phyloP scores from a whole-genome alignment of 2,797 vertebrate species.

The Alosa sapidissima region DNA sequence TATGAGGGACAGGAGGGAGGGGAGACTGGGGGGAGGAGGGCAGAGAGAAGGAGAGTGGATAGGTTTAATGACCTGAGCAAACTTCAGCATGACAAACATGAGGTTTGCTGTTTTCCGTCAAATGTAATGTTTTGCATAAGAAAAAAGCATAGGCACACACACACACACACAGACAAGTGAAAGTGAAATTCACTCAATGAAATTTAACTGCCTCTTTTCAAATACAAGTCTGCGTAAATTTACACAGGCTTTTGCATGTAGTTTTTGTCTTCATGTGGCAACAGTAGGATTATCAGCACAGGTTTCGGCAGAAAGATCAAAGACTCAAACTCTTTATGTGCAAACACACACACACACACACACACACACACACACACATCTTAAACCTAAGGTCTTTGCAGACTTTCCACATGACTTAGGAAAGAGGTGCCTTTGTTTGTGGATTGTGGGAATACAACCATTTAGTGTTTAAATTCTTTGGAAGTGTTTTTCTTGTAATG shows the following conservation, averaged over 20 bases:
- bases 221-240: background rate
- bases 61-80: conserved; percentile 8
- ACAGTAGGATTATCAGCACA: background rate
- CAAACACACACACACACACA: background rate
- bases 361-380: background rate
- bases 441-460: too few relatives aligned
- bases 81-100: conserved; percentile 7
- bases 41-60: background rate
- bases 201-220: background rate
- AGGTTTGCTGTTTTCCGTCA: background rate
- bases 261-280: background rate
- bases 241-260: background rate
- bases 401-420: too few relatives aligned
- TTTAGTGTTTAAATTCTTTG: too few relatives aligned
- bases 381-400: too few relatives aligned
- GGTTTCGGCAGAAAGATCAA: background rate
- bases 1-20: background rate
- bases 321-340: background rate
- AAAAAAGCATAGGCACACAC: background rate
- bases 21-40: background rate
- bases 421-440: too few relatives aligned
- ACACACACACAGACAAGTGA: background rate
- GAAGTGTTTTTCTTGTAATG: too few relatives aligned
- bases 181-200: background rate
- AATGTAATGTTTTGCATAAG: background rate